Conservation (phyloP, 2,113 vertebrate species). For the Phalacrocorax brasilianus region DNA sequence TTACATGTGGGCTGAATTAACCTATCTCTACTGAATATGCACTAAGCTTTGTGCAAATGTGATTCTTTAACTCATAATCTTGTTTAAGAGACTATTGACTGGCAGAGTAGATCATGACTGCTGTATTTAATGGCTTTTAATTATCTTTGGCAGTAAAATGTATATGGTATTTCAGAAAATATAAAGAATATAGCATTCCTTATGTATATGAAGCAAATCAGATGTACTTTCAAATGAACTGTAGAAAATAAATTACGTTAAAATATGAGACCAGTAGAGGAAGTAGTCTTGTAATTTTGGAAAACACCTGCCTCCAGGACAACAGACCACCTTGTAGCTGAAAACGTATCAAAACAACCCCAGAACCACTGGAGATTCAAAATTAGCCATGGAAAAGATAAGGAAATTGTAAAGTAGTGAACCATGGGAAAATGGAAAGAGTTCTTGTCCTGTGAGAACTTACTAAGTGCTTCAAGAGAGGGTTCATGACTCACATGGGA, state of each 20-base stretch:
- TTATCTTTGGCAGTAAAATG: not conserved
- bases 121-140: not conserved
- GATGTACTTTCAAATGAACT: not conserved
- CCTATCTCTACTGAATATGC: not conserved
- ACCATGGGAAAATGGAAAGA: not conserved
- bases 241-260: not conserved
- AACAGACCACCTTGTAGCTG: not conserved
- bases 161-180: accelerated
- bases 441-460: not conserved
- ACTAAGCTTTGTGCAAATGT: not conserved
- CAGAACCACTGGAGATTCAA: not conserved
- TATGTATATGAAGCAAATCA: not conserved
- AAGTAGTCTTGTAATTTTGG: not conserved
- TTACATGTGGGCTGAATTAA: not conserved
- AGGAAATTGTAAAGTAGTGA: not conserved
- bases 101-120: not conserved
- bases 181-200: not conserved
- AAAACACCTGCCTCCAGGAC: not conserved
- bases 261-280: not conserved
- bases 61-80: not conserved
- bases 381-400: not conserved
- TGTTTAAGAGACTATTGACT: not conserved
- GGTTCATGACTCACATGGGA: not conserved
- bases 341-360: not conserved
- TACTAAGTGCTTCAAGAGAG: not conserved